Conservation (phyloP, 1,140 invertebrate genomes). For the Heterodera schachtii region DNA sequence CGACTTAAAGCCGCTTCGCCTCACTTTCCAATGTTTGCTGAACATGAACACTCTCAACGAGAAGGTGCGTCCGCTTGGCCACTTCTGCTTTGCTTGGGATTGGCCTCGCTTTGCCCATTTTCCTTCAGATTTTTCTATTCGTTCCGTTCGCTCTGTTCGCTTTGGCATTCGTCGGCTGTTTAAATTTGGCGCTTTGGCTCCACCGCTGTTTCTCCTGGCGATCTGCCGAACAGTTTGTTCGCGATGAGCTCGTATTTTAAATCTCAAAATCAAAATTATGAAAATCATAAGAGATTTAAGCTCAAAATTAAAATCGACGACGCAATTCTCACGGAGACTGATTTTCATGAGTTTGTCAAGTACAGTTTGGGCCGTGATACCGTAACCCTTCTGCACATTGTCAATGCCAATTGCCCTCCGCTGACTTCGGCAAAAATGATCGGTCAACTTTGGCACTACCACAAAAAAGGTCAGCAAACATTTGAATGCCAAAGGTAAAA, state of each 20-base stretch:
- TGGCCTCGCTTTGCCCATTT: no score
- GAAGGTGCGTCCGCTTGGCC: neutral
- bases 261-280: neutral
- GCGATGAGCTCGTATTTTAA: neutral
- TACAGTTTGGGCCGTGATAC: neutral
- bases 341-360: neutral
- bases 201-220: neutral
- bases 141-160: neutral
- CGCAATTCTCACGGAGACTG: neutral
- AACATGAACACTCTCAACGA: conserved; percentile 32
- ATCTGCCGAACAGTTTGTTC: conserved; percentile 3
- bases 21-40: conserved; percentile 39
- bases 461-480: neutral
- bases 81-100: neutral
- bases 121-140: conserved; percentile 42
- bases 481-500: no score
- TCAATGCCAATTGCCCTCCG: neutral
- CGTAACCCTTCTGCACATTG: neutral
- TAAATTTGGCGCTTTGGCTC: conserved; percentile 23
- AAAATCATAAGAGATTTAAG: neutral
- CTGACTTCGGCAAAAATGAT: neutral
- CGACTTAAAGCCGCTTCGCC: neutral
- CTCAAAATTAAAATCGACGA: neutral
- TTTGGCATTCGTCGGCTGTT: neutral
- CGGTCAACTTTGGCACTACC: conserved; percentile 6